A percentile compares a stretch with the other conserved stretches of the same genome.
Conservation (phyloP, 2,113 vertebrate genomes). For the Rhea pennata region DNA sequence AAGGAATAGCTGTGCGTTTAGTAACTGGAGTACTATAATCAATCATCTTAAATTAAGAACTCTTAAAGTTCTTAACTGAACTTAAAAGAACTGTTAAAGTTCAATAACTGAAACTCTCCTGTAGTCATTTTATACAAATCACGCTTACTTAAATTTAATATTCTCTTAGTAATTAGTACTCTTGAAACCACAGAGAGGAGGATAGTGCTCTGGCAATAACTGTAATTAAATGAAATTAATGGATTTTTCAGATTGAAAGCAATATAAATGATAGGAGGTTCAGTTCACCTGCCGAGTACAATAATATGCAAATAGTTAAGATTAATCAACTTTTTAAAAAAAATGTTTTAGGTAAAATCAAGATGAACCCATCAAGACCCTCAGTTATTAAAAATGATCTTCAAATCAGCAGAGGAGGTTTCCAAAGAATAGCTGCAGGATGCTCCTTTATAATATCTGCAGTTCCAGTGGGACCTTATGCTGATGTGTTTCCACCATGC, state of each 20-base stretch:
- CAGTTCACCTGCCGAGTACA: neutral
- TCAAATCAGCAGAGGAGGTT: slow-evolving; percentile 23
- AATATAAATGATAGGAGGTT: neutral
- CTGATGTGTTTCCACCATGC: slow-evolving; percentile 70
- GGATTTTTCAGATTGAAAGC: neutral
- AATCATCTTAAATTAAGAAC: neutral
- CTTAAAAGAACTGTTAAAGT: neutral
- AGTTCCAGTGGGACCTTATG: neutral
- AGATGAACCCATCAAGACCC: slow-evolving; percentile 69
- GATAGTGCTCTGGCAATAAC: neutral
- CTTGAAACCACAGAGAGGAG: neutral
- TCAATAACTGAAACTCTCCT: neutral
- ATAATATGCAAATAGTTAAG: neutral
- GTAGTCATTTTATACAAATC: neutral
- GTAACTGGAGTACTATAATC: neutral
- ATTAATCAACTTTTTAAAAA: neutral
- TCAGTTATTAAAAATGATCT: neutral
- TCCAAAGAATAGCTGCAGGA: slow-evolving; percentile 63
- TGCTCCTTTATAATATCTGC: slow-evolving; percentile 54
- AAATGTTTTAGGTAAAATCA: slow-evolving; percentile 58
- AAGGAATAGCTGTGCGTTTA: neutral
- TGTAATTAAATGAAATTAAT: neutral
- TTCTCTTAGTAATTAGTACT: neutral
- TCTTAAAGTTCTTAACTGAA: neutral
- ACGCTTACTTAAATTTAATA: neutral